Conservation (phyloP, 2,888 invertebrate species). For the Brenthis daphne region DNA sequence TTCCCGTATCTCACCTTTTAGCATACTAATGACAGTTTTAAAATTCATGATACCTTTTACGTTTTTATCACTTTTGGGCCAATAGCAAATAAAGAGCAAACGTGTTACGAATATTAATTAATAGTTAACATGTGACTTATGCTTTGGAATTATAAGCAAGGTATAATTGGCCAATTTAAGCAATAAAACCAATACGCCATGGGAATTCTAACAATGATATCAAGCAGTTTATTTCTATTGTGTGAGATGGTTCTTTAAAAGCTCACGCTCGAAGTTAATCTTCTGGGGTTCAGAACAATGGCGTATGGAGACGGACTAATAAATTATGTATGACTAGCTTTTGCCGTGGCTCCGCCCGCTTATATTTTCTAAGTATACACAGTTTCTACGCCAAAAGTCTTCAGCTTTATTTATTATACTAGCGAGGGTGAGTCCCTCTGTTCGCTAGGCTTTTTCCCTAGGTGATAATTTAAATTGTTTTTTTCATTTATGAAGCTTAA, state of each 20-base stretch:
- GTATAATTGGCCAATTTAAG: constrained; percentile 36
- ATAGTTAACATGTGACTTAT: constrained; percentile 37
- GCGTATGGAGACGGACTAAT: neutral
- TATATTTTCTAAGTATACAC: too few species aligned
- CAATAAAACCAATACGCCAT: constrained; percentile 32
- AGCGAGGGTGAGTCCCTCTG: too few species aligned
- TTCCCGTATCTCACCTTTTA: constrained; percentile 49
- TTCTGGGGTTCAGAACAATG: constrained; percentile 7
- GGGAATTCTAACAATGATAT: constrained; percentile 33
- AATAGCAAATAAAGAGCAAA: constrained; percentile 49
- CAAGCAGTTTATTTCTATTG: constrained; percentile 31
- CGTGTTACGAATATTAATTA: constrained; percentile 51
- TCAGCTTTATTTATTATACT: too few species aligned
- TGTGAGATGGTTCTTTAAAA: constrained; percentile 30
- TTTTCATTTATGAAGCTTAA: too few species aligned
- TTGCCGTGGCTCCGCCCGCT: too few species aligned
- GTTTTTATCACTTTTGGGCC: constrained; percentile 53
- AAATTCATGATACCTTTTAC: constrained; percentile 50
- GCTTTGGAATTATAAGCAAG: constrained; percentile 29
- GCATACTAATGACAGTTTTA: constrained; percentile 57
- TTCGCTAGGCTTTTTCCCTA: too few species aligned
- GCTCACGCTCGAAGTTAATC: constrained; percentile 9
- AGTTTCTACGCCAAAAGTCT: too few species aligned
- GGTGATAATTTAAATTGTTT: too few species aligned
- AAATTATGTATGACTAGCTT: neutral